Base-by-base conservation (phyloP, 2,888 invertebrate species). In the Melanostoma mellinum region DNA sequence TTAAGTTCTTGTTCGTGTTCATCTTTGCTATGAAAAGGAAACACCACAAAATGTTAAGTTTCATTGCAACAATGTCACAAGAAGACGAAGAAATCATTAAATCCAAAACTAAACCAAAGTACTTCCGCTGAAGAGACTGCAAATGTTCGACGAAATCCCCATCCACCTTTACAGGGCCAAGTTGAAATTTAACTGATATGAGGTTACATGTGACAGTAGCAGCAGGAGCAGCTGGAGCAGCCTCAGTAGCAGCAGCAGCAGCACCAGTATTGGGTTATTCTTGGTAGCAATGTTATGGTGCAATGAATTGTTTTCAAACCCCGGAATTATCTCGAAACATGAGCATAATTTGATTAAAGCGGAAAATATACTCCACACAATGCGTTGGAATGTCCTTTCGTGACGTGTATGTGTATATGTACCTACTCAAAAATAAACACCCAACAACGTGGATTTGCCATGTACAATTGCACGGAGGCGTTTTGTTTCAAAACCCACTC, bases 291-390 rank as follows among this genome's bases (percentile, higher is more conserved):
- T 46, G 38, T 50, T 56, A 65, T 77, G 77, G 58, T 6, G 76
- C 52, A 71, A 72, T 71, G 71, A 65, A 77, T 65, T 72, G 63
- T 77, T 72, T 72, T 71, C 71, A 56, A 55, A 61, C 60, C 58
- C 60, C 68, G 30, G 61, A 68, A 42, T 60, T 33, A 61, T 52
- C 67, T 46, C 52, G 52, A 40, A 36, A 58, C 56, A 50, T 69
- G 69, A 44, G 65, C 42, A 71, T 77, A 65, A 77, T 77, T 65
- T 77, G 71, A 65, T 77, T 77, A 58, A 55, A 77, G 56, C 52
- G 61, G 56, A 69, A 69, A 77, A 50, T 77, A 55, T 35, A 71
- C 77, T 56, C 42, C 30, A 46, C 46, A 44, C 53, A 52, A 53
- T 52, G 38, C 65, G 53, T 72, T 50, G 35, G 48, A 38, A n/a